A percentile compares a stretch with the other conserved stretches of the same genome.
phyloP scores from a whole-genome alignment of 2,888 invertebrate genomes.

The Rhaphigaster nebulosa region DNA sequence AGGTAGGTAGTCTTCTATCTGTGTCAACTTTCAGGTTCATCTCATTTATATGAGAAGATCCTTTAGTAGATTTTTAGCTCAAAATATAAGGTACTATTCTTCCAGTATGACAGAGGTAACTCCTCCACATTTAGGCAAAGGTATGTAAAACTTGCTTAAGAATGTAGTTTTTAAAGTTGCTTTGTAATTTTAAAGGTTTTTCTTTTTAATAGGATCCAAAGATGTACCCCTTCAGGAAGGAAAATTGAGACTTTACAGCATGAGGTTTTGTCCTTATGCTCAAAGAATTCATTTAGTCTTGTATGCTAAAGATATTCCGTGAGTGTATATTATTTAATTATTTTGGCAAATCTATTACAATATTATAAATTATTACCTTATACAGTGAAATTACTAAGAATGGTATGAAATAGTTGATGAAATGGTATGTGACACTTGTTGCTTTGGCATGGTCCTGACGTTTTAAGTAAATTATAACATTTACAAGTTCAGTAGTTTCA shows the following conservation, averaged over 20 bases:
- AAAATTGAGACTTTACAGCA: conserved; percentile 82
- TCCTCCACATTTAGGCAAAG: conserved; percentile 18
- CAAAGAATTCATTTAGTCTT: conserved; percentile 82
- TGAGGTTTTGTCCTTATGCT: conserved; percentile 88
- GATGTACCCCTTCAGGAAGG: conserved; percentile 75
- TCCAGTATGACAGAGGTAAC: not conserved
- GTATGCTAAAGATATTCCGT: conserved; percentile 83
- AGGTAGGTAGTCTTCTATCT: not conserved
- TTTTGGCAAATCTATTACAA: too few species aligned
- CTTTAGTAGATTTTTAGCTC: not conserved
- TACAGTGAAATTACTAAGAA: too few species aligned
- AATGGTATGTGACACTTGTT: too few species aligned
- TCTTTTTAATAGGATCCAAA: conserved; percentile 73
- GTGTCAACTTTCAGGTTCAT: not conserved
- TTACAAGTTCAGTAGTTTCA: too few species aligned
- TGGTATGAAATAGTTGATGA: too few species aligned
- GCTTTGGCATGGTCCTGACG: too few species aligned
- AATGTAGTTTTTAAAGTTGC: not conserved
- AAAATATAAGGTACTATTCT: not conserved
- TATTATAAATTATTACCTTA: too few species aligned
- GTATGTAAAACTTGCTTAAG: not conserved
- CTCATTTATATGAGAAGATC: not conserved
- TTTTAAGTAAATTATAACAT: too few species aligned
- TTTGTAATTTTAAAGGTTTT: not conserved
- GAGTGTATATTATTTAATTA: conserved; percentile 67